phyloP scores from a whole-genome alignment of 2,113 vertebrate genomes.

The Forbesichthys agassizii region DNA sequence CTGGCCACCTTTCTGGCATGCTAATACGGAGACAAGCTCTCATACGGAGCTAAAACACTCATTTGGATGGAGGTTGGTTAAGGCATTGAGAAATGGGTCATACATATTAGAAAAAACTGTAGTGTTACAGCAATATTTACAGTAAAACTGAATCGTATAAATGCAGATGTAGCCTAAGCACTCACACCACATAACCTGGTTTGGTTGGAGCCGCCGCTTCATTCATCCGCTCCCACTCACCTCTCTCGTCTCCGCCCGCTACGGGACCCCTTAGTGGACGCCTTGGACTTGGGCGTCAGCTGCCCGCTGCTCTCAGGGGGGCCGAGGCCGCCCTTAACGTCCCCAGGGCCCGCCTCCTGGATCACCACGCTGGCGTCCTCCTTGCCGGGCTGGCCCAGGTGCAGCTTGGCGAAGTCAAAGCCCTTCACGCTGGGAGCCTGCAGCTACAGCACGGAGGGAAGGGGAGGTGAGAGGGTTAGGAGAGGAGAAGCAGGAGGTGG shows the following conservation, averaged over 20 bases:
- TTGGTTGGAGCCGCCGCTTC: too few relatives aligned
- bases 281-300: slow-evolving; percentile 84
- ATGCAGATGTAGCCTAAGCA: background rate
- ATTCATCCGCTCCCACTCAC: slow-evolving; percentile 67
- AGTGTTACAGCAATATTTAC: too few relatives aligned
- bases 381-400: slow-evolving; percentile 95
- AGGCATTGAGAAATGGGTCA: too few relatives aligned
- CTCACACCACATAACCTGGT: background rate
- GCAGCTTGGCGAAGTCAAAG: slow-evolving; percentile 97
- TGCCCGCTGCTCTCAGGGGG: slow-evolving; percentile 89
- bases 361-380: slow-evolving; percentile 90
- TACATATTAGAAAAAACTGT: too few relatives aligned
- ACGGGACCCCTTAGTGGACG: slow-evolving; percentile 83
- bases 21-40: too few relatives aligned
- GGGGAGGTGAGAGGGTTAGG: slow-evolving; percentile 75
- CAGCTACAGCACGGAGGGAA: slow-evolving; percentile 76
- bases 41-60: too few relatives aligned
- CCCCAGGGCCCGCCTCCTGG: slow-evolving; percentile 82
- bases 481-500: slow-evolving; percentile 92
- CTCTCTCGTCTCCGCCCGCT: slow-evolving; percentile 83
- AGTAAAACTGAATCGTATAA: too few relatives aligned
- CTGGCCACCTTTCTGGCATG: too few relatives aligned
- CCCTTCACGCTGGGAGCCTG: slow-evolving; percentile 97
- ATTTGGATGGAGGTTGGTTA: too few relatives aligned
- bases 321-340: slow-evolving; percentile 84